A percentile compares a stretch with the other conserved stretches of the same genome.
phyloP scores from a whole-genome alignment of 2,888 invertebrate genomes.

The Elmis aenea region DNA sequence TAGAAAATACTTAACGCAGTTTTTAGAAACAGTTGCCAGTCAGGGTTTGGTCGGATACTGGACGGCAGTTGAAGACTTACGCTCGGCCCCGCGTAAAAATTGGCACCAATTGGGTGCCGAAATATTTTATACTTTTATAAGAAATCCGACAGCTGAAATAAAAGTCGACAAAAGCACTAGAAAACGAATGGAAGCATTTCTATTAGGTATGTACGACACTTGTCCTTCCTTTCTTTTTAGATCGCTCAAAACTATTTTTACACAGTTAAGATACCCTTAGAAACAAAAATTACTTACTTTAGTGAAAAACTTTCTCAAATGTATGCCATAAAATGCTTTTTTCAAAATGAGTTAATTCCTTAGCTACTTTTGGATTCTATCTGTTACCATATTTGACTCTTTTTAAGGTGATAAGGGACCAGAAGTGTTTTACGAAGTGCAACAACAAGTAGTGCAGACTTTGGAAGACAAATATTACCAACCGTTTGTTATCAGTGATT shows the following conservation, averaged over 20 bases:
- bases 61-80: constrained; percentile 79
- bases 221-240: not conserved
- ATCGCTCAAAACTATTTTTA: too few species aligned
- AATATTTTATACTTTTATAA: constrained; percentile 84
- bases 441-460: constrained; percentile 70
- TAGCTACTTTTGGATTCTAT: too few species aligned
- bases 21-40: constrained; percentile 75
- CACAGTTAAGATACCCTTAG: too few species aligned
- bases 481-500: constrained; percentile 80
- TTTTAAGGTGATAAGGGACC: constrained; percentile 77
- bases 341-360: too few species aligned
- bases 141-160: constrained; percentile 74
- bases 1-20: constrained; percentile 73
- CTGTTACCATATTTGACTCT: too few species aligned
- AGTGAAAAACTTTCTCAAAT: too few species aligned
- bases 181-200: constrained; percentile 82
- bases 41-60: constrained; percentile 84
- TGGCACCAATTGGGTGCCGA: constrained; percentile 89
- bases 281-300: too few species aligned
- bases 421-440: constrained; percentile 83
- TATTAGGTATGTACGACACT: constrained; percentile 51
- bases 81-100: constrained; percentile 66
- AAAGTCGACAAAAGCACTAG: constrained; percentile 76
- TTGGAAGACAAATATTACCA: constrained; percentile 86
- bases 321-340: too few species aligned